phyloP scores from a whole-genome alignment of 2,797 vertebrate genomes.

The Protosalanx chinensis region DNA sequence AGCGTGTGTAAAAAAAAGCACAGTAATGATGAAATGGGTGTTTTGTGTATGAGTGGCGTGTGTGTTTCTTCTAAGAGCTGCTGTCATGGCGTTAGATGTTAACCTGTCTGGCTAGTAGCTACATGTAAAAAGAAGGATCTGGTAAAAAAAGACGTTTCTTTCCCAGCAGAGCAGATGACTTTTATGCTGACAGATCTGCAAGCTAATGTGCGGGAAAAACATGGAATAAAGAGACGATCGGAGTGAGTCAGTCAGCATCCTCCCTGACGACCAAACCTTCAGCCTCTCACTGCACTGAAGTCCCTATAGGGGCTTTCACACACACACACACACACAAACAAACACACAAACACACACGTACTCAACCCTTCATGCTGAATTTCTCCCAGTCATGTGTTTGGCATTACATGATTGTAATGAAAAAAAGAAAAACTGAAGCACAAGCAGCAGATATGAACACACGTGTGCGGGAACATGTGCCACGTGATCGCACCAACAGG shows the following conservation, averaged over 20 bases:
- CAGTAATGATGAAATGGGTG: neutral
- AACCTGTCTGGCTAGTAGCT: slow-evolving; percentile 19
- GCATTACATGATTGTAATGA: slow-evolving; percentile 32
- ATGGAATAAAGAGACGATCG: slow-evolving; percentile 63
- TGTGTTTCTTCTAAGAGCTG: neutral
- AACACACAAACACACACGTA: slow-evolving; percentile 37
- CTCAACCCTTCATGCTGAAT: slow-evolving; percentile 47
- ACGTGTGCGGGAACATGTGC: neutral
- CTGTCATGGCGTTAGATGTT: slow-evolving; percentile 5
- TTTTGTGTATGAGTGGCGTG: slow-evolving; percentile 5
- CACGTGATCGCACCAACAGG: slow-evolving; percentile 39
- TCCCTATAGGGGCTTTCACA: slow-evolving; percentile 40
- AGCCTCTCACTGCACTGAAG: slow-evolving; percentile 40
- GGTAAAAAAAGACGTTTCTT: slow-evolving; percentile 21
- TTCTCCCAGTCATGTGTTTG: slow-evolving; percentile 46
- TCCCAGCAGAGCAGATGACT: slow-evolving; percentile 31
- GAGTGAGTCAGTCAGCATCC: slow-evolving; percentile 40
- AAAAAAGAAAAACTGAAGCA: neutral
- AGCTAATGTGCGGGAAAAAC: slow-evolving; percentile 50
- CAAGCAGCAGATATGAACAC: slow-evolving; percentile 16
- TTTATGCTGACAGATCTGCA: slow-evolving; percentile 47
- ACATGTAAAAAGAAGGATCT: no score
- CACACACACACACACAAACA: slow-evolving; percentile 37
- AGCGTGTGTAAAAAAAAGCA: neutral
- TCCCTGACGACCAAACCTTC: slow-evolving; percentile 49